These are phyloP conservation scores for Diploptera punctata DNA, from an alignment of 2,888 invertebrate species.

Conservation along the genomic window DNA sequence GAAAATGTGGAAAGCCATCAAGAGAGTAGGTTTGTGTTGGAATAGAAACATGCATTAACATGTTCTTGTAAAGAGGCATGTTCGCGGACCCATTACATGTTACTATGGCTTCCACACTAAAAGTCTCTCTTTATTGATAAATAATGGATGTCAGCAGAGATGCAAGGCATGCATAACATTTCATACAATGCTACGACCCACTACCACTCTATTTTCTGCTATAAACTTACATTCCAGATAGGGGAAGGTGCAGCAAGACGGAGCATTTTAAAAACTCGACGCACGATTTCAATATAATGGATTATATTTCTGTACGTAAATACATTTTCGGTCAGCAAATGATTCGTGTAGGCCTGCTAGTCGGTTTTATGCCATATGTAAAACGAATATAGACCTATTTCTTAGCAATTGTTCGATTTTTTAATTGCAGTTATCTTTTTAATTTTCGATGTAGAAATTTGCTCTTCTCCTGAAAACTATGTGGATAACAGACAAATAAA, in stretches of 20 bases:
- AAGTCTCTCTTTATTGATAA: slow-evolving; percentile 9
- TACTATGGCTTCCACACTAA: background rate
- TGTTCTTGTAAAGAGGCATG: background rate
- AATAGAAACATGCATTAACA: slow-evolving; percentile 4
- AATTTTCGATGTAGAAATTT: too few species aligned
- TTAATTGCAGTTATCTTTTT: too few species aligned
- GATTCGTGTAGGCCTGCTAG: too few species aligned
- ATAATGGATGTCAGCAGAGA: slow-evolving; percentile 5
- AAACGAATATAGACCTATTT: too few species aligned
- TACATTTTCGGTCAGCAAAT: too few species aligned
- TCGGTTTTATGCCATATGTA: too few species aligned
- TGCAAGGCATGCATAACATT: background rate
- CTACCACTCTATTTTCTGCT: background rate
- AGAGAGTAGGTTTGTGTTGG: background rate
- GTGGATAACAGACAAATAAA: too few species aligned
- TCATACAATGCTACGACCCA: background rate
- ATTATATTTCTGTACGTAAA: too few species aligned
- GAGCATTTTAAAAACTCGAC: background rate
- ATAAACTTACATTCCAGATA: background rate
- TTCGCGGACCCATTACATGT: background rate
- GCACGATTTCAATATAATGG: too few species aligned
- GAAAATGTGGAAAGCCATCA: too few species aligned
- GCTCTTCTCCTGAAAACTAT: too few species aligned
- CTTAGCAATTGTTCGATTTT: too few species aligned
- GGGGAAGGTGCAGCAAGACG: background rate